Evolutionary conservation across 1,140 invertebrate species (phyloP).

Genomic region (Drosophila rhopaloa): DNA sequence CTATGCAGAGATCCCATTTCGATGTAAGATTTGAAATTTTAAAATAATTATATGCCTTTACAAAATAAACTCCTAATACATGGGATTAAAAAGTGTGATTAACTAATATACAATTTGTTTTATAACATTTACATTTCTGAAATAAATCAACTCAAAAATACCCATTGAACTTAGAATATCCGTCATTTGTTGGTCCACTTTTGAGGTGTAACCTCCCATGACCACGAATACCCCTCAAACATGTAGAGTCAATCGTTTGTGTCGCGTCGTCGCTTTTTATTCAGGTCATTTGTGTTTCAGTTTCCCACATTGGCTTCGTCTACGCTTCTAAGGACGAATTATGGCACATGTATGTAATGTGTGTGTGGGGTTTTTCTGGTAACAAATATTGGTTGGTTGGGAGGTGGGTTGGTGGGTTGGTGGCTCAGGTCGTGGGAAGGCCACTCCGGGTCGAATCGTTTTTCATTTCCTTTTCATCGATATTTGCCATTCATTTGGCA

Average conservation of each 20-base stretch:
- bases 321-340: conserved; percentile 42
- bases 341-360: conserved; percentile 32
- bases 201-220: conserved; percentile 2
- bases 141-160: background rate
- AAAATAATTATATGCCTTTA: no score
- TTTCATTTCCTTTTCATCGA: conserved; percentile 53
- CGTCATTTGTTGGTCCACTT: background rate
- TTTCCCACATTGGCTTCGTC: conserved; percentile 45
- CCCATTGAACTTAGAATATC: background rate
- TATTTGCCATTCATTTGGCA: conserved; percentile 68
- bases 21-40: no score
- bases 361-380: conserved; percentile 6
- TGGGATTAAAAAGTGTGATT: no score
- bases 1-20: no score
- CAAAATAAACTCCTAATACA: no score
- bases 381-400: background rate
- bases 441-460: conserved; percentile 39
- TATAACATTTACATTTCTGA: background rate
- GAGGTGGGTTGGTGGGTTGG: conserved; percentile 6
- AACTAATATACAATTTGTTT: no score
- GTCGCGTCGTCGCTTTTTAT: conserved; percentile 42
- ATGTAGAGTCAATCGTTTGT: conserved; percentile 55
- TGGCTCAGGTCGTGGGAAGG: conserved; percentile 4
- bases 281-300: conserved; percentile 74
- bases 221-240: background rate